A percentile compares a stretch with the other conserved stretches of the same genome.
phyloP scores from a whole-genome alignment of 2,113 vertebrate genomes.

The Panthera tigris region DNA sequence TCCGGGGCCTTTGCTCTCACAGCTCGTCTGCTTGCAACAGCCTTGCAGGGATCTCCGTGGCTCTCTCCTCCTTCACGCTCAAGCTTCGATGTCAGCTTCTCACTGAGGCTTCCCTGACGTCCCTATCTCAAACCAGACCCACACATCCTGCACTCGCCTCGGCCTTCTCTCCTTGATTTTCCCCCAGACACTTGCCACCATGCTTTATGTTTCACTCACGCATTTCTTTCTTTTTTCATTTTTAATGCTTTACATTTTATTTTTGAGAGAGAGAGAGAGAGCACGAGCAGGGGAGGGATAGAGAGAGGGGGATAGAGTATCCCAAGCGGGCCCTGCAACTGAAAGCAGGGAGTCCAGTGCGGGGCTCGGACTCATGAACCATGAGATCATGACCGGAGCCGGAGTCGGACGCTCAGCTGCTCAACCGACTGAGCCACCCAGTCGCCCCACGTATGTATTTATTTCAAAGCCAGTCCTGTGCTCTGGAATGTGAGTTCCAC shows the following conservation, averaged over 20 bases:
- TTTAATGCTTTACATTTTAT: too few species aligned
- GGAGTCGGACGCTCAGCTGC: too few species aligned
- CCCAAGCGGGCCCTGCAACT: too few species aligned
- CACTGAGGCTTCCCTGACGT: background rate
- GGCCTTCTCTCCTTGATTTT: rapidly evolving
- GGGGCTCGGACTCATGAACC: too few species aligned
- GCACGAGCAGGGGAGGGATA: too few species aligned
- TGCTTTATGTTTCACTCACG: background rate
- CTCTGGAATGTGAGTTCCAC: background rate
- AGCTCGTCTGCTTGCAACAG: background rate
- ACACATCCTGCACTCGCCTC: rapidly evolving
- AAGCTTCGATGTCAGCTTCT: background rate
- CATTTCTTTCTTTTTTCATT: background rate
- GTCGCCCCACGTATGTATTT: background rate
- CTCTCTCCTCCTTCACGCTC: too few species aligned
- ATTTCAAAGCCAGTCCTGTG: background rate
- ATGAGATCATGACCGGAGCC: too few species aligned
- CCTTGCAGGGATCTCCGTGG: rapidly evolving
- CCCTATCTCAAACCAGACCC: rapidly evolving
- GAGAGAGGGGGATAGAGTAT: too few species aligned
- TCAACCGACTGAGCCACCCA: too few species aligned
- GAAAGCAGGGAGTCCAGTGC: too few species aligned
- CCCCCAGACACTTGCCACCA: background rate
- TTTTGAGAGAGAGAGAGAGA: too few species aligned
- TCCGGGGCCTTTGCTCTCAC: background rate